These are phyloP conservation scores for Dexiosoma caninum DNA, from an alignment of 2,888 invertebrate genomes.

Conservation along the genomic window DNA sequence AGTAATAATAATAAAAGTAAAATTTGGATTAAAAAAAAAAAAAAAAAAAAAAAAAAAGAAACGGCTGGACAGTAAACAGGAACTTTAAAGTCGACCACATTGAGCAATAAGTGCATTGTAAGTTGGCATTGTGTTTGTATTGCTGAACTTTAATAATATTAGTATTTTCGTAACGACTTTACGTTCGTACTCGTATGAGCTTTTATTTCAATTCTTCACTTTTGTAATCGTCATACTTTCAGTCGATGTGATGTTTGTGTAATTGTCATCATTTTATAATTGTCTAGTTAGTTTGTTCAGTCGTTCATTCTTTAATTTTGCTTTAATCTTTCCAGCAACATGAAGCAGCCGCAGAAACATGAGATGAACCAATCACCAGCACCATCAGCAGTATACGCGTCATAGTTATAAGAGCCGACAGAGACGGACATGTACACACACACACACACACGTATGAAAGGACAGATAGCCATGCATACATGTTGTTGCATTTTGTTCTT, in stretches of 20 bases:
- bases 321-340: constrained; percentile 24
- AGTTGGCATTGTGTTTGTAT: too few species aligned
- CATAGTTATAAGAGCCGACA: constrained; percentile 33
- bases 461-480: constrained; percentile 25
- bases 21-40: too few species aligned
- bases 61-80: too few species aligned
- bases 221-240: constrained; percentile 51
- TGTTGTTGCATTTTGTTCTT: constrained; percentile 68
- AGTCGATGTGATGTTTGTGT: constrained; percentile 55
- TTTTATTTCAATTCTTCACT: neutral
- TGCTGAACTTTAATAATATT: constrained; percentile 12
- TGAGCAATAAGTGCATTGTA: neutral
- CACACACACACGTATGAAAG: too few species aligned
- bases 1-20: too few species aligned
- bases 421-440: constrained; percentile 3
- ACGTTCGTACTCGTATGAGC: constrained; percentile 4
- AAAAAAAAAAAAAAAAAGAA: too few species aligned
- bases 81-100: neutral
- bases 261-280: constrained; percentile 76
- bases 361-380: constrained; percentile 61
- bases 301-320: constrained; percentile 40
- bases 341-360: constrained; percentile 10
- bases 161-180: constrained; percentile 5
- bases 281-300: constrained; percentile 65
- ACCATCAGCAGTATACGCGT: constrained; percentile 40